phyloP scores from a whole-genome alignment of 2,888 invertebrate species.

The Athrips mouffetella region DNA sequence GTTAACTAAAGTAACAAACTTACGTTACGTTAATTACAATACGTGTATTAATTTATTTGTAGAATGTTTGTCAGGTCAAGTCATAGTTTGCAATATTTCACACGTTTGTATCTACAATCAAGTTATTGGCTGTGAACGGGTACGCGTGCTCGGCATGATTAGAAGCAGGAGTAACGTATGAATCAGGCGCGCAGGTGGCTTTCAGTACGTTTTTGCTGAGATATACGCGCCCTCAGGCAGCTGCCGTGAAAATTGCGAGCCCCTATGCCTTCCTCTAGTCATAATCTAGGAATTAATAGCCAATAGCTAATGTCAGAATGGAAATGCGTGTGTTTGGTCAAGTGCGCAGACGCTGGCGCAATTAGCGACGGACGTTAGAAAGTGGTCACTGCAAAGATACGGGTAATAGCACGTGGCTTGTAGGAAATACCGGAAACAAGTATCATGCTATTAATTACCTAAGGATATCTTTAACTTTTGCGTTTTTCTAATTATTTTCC shows the following conservation, averaged over 20 bases:
- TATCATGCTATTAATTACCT: conserved; percentile 4
- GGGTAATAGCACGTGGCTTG: conserved; percentile 58
- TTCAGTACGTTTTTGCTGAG: conserved; percentile 72
- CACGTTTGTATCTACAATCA: conserved; percentile 14
- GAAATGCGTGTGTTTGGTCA: conserved; percentile 67
- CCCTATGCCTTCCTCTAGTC: conserved; percentile 63
- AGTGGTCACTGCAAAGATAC: conserved; percentile 41
- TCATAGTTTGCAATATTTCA: neutral
- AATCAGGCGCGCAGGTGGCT: conserved; percentile 65
- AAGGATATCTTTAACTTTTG: neutral
- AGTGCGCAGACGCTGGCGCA: conserved; percentile 39
- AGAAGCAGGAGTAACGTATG: conserved; percentile 33
- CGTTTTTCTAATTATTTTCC: neutral
- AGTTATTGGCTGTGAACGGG: conserved; percentile 16
- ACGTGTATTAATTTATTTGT: too few relatives aligned
- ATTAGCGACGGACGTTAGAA: conserved; percentile 60
- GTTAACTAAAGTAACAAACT: too few relatives aligned
- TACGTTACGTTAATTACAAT: too few relatives aligned
- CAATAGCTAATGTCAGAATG: conserved; percentile 72
- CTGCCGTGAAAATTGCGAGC: conserved; percentile 73
- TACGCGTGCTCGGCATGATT: conserved; percentile 28
- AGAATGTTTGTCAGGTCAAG: too few relatives aligned
- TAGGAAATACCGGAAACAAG: conserved; percentile 13
- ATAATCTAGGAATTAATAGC: conserved; percentile 75
- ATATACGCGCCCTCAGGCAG: conserved; percentile 49